These are phyloP conservation scores for Lithophane leautieri DNA, from an alignment of 2,888 invertebrate species.

Conservation along the genomic window DNA sequence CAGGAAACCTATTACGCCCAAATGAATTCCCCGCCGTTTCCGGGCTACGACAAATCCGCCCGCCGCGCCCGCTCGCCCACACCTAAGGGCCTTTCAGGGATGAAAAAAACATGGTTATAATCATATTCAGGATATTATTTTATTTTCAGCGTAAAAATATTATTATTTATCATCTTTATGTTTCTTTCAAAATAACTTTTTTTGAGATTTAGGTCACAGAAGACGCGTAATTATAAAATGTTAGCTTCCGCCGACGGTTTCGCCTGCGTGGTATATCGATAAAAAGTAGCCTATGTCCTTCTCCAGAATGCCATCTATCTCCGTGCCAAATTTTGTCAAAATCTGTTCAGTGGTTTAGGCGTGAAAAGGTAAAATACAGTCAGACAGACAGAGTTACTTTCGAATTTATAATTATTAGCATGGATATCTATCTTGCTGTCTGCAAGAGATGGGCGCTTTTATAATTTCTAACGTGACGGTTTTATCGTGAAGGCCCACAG, in stretches of 20 bases:
- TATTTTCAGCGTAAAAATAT: slow-evolving; percentile 1
- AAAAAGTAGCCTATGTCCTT: too few relatives aligned
- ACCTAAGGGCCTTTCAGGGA: slow-evolving; percentile 84
- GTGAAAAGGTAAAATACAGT: too few relatives aligned
- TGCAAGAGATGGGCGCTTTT: not conserved
- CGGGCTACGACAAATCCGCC: slow-evolving; percentile 87
- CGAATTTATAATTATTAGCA: too few relatives aligned
- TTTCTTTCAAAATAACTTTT: not conserved
- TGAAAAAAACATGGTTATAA: slow-evolving; percentile 58
- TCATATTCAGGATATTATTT: slow-evolving; percentile 20
- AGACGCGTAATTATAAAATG: too few relatives aligned
- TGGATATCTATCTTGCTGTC: too few relatives aligned
- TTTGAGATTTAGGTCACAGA: not conserved
- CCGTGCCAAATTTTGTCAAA: too few relatives aligned
- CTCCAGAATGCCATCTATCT: too few relatives aligned
- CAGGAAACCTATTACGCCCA: slow-evolving; percentile 90
- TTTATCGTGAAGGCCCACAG: not conserved
- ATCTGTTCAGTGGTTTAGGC: too few relatives aligned
- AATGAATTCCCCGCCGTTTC: slow-evolving; percentile 89
- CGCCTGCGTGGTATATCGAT: too few relatives aligned
- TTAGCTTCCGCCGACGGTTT: too few relatives aligned
- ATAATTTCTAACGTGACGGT: not conserved
- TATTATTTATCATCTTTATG: not conserved
- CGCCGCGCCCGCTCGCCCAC: slow-evolving; percentile 82
- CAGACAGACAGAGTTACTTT: too few relatives aligned